Evolutionary conservation across 2,113 vertebrate species (phyloP), one percentile per base, ranked within the genome.

Genomic region (Eonycteris spelaea): DNA sequence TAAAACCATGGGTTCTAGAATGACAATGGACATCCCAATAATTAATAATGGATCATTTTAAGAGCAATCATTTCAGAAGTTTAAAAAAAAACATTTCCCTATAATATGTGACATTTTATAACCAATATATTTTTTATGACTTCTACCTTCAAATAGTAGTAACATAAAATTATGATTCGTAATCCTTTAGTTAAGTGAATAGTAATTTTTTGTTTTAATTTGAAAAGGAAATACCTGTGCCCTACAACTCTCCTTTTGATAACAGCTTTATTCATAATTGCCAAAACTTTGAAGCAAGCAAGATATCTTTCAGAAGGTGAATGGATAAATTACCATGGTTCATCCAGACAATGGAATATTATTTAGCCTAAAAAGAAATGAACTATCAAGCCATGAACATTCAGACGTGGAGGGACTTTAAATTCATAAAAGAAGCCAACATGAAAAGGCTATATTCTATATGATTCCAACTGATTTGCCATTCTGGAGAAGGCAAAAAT

Each of bases 191-290:
- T 86, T 85, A 45, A 79, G 59, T 80, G 55, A 85, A 71, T 30
- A 48, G 59, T 75, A 65, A 73, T 83, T 93, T 93, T 55, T 78
- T 38, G 38, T 78, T 73, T 91, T 94, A 89, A 86, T 94, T 91
- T 91, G 48, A 53, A 90, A 94, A 90, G 65, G 51, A 59, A 84
- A 77, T 26, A 7, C 0, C 48, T 85, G 15, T 65, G 13, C 14
- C n/a, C 38, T 89, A 3, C 63, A 84, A 57, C 40, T 90, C 7
- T 63, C 9, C 40, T 70, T 8, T 93, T 86, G 1, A 45, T 89
- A 82, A 63, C 35, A 71, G 28, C 33, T 59, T 75, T 75, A 87
- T 95, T 94, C 35, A 15, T 95, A 53, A 57, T 43, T 71, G 67
- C 28, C 65, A 71, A 80, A 87, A 51, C 57, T 48, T 88, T 86